Evolutionary conservation across 1,140 invertebrate species (phyloP).

Genomic region (Diorhabda sublineata): DNA sequence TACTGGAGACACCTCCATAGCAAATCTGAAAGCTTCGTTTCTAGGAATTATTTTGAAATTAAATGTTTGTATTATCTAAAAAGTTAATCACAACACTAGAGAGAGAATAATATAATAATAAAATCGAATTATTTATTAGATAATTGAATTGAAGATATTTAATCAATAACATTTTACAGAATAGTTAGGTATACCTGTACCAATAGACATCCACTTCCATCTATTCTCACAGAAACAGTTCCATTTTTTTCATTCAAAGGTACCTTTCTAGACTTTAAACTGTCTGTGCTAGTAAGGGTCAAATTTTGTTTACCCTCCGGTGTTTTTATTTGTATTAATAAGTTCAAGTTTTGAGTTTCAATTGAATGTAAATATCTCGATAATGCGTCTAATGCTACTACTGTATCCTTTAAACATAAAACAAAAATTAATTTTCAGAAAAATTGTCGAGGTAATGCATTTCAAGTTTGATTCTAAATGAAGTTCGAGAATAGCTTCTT

Average conservation of each 20-base stretch:
- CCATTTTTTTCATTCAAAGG: conserved; percentile 38
- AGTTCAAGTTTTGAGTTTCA: conserved; percentile 26
- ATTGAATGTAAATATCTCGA: conserved; percentile 50
- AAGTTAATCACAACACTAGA: background rate
- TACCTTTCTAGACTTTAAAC: conserved; percentile 32
- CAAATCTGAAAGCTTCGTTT: conserved; percentile 39
- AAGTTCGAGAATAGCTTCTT: background rate
- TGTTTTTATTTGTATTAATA: conserved; percentile 29
- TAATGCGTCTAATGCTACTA: conserved; percentile 59
- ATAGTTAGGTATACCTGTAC: conserved; percentile 48
- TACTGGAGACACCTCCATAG: conserved; percentile 34
- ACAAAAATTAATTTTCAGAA: background rate
- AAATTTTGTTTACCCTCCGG: conserved; percentile 24
- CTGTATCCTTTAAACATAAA: conserved; percentile 53
- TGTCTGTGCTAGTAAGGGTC: conserved; percentile 27
- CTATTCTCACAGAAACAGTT: conserved; percentile 48
- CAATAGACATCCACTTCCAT: conserved; percentile 59
- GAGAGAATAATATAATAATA: background rate
- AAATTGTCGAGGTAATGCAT: background rate
- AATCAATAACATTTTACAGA: too few relatives aligned
- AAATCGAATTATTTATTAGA: background rate
- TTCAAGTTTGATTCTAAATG: background rate
- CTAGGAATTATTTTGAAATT: conserved; percentile 32
- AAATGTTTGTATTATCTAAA: conserved; percentile 30
- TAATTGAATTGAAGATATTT: too few relatives aligned